phyloP scores from a whole-genome alignment of 2,888 invertebrate species.

The Fissipunctia ypsillon region DNA sequence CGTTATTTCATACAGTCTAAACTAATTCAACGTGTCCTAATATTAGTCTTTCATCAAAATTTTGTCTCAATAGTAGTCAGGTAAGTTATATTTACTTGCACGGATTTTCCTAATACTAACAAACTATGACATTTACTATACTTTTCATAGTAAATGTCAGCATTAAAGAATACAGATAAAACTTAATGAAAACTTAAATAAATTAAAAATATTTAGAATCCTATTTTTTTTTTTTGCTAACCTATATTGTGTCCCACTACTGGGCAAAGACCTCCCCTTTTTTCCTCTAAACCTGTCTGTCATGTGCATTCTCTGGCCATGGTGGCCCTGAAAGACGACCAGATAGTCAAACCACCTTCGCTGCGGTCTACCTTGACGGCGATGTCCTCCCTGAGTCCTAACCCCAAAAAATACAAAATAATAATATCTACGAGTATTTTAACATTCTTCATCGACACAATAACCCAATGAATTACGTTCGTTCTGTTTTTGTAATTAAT shows the following conservation, averaged over 20 bases:
- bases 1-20: not conserved
- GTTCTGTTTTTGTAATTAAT: not conserved
- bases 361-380: no score
- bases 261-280: no score
- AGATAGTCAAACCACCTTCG: no score
- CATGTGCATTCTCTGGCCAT: no score
- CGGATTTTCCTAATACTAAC: not conserved
- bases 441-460: not conserved
- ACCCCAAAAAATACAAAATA: not conserved
- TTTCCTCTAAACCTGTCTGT: no score
- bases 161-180: not conserved
- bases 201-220: not conserved
- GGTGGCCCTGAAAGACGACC: no score
- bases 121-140: no score
- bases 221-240: no score
- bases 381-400: no score
- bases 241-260: no score
- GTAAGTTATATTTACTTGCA: not conserved
- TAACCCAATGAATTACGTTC: not conserved
- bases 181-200: no score
- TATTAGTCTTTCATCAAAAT: not conserved
- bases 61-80: not conserved
- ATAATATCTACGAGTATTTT: not conserved
- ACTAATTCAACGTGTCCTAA: no score
- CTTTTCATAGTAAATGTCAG: not conserved